These are phyloP conservation scores for Chondrilla cf. caribensis DNA, from an alignment of 37 sponge, comb jelly and placozoan genomes.

Conservation along the genomic window DNA sequence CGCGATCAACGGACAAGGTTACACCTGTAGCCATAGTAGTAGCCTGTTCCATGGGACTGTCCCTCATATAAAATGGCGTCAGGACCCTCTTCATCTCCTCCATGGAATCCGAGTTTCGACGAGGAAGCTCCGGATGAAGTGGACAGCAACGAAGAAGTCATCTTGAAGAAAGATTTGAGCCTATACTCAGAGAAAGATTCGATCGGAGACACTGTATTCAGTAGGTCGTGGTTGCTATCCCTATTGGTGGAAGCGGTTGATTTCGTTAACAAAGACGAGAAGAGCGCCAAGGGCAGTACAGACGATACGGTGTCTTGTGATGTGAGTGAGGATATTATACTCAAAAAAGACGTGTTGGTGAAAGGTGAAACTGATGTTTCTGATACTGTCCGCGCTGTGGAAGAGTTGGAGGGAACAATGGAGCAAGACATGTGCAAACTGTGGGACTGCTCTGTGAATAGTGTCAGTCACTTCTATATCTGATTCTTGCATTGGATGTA, in stretches of 20 bases:
- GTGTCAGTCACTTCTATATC: not conserved
- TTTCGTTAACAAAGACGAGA: not conserved
- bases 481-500: too few species aligned
- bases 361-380: not conserved
- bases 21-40: too few species aligned
- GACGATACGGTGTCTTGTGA: not conserved
- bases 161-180: not conserved
- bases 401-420: conserved; percentile 16
- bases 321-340: not conserved
- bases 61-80: too few species aligned
- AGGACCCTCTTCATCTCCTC: too few species aligned
- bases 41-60: too few species aligned
- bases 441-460: conserved; percentile 63
- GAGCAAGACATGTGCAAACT: conserved; percentile 49
- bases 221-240: conserved; percentile 64
- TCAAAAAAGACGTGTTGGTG: not conserved
- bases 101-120: too few species aligned
- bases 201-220: conserved; percentile 60
- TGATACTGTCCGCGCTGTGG: not conserved
- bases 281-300: not conserved
- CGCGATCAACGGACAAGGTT: not conserved
- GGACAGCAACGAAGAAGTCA: too few species aligned
- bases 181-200: conserved; percentile 7
- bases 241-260: conserved; percentile 33
- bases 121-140: too few species aligned